Evolutionary conservation across 2,888 invertebrate species (phyloP), one percentile per base, ranked within the genome.

Genomic region (Platypus cylindrus): DNA sequence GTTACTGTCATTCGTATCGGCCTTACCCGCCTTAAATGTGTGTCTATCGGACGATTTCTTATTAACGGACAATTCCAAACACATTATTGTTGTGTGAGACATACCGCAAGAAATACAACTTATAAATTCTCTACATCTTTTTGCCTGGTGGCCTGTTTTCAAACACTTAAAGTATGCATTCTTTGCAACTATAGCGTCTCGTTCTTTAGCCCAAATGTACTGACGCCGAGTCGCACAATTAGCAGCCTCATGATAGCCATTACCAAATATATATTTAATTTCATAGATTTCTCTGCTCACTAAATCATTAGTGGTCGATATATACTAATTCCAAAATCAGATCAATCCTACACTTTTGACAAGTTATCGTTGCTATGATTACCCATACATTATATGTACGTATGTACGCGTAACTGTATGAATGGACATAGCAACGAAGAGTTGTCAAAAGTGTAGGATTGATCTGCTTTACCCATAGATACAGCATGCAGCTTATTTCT

Each of bases 41-140:
- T n/a, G n/a, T n/a, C n/a, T n/a, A n/a, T n/a, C n/a, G n/a, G n/a
- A n/a, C n/a, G n/a, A n/a, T n/a, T n/a, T n/a, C n/a, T n/a, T n/a
- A n/a, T 11, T 11, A 8, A 8, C n/a, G 5, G 26, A 5, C 11
- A 12, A 7, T 11, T 11, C 26, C n/a, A 11, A 11, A 26, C 26
- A 26, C 26, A 26, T 26, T 5, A 26, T 26, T 26, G 5, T 7
- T 11, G 11, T 12, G n/a, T 26, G 26, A 8, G 26, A 26, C n/a
- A 5, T 26, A 26, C 26, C 26, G n/a, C n/a, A 12, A n/a, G 13
- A 8, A 11, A 26, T 11, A 12, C 26, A 26, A 5, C 11, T 26
- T 26, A 26, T 11, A 8, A 5, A 8, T 7, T 5, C 11, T 5
- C 11, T 5, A 12, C 26, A 26, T 12, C 26, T 26, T 26, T 11